These are phyloP conservation scores for Parauchenoglanis punctatus DNA, from an alignment of 2,797 vertebrate genomes.

Conservation along the genomic window DNA sequence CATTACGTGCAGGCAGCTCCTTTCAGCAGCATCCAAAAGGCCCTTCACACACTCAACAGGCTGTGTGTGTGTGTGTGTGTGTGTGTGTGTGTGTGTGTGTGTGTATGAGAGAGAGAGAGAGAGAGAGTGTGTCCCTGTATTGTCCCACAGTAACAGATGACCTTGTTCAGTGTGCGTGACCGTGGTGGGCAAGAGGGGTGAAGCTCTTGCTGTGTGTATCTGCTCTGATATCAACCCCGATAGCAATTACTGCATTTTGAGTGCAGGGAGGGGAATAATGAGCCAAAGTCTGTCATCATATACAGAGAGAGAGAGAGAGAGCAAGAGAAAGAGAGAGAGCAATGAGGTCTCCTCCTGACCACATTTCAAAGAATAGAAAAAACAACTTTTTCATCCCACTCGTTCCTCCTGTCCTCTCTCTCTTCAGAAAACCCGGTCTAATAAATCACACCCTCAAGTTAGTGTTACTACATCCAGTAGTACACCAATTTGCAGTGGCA, in stretches of 20 bases:
- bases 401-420: background rate
- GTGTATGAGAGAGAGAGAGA: background rate
- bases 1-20: constrained; percentile 71
- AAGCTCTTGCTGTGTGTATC: constrained; percentile 41
- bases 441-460: constrained; percentile 29
- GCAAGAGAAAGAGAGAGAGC: background rate
- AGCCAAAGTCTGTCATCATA: constrained; percentile 33
- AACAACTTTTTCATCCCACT: background rate
- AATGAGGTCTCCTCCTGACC: background rate
- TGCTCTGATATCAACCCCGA: constrained; percentile 47
- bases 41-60: constrained; percentile 55
- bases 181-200: constrained; percentile 11
- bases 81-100: constrained; percentile 5
- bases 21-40: constrained; percentile 57
- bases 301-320: constrained; percentile 7
- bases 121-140: background rate
- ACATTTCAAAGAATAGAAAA: background rate
- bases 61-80: background rate
- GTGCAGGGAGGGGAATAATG: constrained; percentile 27
- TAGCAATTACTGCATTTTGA: constrained; percentile 51
- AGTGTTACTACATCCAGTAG: background rate
- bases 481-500: background rate
- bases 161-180: constrained; percentile 38
- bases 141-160: constrained; percentile 46
- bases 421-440: background rate